Evolutionary conservation across 1,140 invertebrate species (phyloP), one percentile per base, ranked within the genome.

Genomic region (Diorhabda sublineata): DNA sequence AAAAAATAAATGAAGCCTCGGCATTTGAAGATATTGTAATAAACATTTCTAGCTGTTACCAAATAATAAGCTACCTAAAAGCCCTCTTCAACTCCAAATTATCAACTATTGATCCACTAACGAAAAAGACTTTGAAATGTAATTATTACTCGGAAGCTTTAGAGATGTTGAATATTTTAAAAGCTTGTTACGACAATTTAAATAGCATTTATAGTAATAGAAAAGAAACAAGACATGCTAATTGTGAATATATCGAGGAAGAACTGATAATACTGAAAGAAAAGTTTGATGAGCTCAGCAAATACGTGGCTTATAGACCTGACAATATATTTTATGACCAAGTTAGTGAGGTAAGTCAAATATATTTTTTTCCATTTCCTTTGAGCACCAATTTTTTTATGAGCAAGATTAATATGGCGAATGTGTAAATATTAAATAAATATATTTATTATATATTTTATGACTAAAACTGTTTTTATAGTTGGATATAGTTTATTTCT

Each of bases 101-200:
- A 0, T 80, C 86, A 0, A 75, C 83, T 2, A 87, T 94, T 11
- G 93, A 95, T 83, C 91, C 91, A 2, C 86, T 92, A 0, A 85
- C 89, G 60, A 93, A 92, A 77, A 85, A 88, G 56, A 81, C 84
- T 2, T 77, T 93, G 0, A 91, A 91, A 79, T 81, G 89, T 4
- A 77, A 85, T 59, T 91, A 92, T 66, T 79, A 87, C 7, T 77
- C 85, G 8, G 87, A 92, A 76, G 89, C 92, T 61, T 73, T 74
- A 42, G 58, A 65, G 42, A 70, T 76, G 66, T 78, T 80, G 61
- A 62, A 72, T 44, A 65, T 68, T 56, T 71, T 80, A 69, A 73
- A 70, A 66, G 47, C 59, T 7, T 74, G 75, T 72, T 80, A 72
- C 70, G 68, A 75, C 61, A 42, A 69, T 41, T 72, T 76, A 60